These are phyloP conservation scores for Agelaius tricolor DNA, from an alignment of 2,113 vertebrate species.

Conservation along the genomic window DNA sequence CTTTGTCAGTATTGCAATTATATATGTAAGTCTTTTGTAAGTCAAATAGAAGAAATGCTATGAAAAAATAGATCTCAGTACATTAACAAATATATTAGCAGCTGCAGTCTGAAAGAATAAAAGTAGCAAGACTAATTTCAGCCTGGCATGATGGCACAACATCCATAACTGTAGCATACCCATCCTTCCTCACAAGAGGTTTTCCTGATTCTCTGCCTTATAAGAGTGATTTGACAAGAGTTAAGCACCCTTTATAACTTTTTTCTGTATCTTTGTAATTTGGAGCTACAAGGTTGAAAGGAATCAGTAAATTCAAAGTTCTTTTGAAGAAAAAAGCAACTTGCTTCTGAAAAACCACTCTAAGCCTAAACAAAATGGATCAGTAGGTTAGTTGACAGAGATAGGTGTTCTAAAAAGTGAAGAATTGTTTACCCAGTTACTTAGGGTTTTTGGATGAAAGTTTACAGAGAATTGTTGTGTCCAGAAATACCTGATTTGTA, in stretches of 20 bases:
- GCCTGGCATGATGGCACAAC: slow-evolving; percentile 20
- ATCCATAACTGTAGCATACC: slow-evolving; percentile 11
- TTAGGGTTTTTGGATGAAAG: neutral
- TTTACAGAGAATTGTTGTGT: slow-evolving; percentile 5
- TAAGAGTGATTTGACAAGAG: slow-evolving; percentile 44
- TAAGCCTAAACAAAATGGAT: neutral
- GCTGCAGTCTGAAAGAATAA: slow-evolving; percentile 16
- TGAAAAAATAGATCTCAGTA: slow-evolving; percentile 5
- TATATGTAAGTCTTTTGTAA: slow-evolving; percentile 34
- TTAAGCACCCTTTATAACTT: slow-evolving; percentile 21
- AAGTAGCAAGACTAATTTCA: slow-evolving; percentile 32
- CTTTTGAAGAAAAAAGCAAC: neutral
- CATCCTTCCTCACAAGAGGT: slow-evolving; percentile 7
- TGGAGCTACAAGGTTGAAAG: slow-evolving; percentile 19
- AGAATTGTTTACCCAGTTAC: neutral
- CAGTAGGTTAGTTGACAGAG: neutral
- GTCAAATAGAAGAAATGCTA: slow-evolving; percentile 22
- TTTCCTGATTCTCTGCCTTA: slow-evolving; percentile 24
- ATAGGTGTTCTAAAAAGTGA: neutral
- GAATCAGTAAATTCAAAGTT: slow-evolving; percentile 43
- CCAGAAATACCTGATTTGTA: slow-evolving; percentile 49
- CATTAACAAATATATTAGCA: neutral
- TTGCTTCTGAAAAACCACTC: slow-evolving; percentile 23
- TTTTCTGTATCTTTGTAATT: neutral
- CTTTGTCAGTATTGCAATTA: slow-evolving; percentile 46